Conservation (phyloP, 2,113 vertebrate genomes). For the Ceratotherium simum region DNA sequence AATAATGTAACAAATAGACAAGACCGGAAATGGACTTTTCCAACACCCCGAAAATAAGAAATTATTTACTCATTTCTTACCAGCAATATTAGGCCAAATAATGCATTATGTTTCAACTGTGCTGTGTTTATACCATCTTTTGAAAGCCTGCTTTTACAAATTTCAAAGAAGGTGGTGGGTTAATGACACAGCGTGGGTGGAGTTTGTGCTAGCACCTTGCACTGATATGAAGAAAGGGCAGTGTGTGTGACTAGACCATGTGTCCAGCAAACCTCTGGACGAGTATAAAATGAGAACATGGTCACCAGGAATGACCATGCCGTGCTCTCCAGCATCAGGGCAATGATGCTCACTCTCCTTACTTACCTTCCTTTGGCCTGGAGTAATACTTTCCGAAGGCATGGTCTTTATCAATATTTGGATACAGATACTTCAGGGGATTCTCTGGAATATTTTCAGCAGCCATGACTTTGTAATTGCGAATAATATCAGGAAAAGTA, state of each 20-base stretch:
- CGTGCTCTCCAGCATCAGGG: neutral
- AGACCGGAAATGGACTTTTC: neutral
- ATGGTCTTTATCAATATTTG: constrained; percentile 93
- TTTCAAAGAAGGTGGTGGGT: neutral
- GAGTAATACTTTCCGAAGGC: constrained; percentile 98
- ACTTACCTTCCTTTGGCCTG: constrained; percentile 94
- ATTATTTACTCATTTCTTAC: neutral
- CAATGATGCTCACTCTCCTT: accelerated
- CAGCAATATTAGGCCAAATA: neutral
- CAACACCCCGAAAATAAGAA: neutral
- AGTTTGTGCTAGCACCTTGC: accelerated
- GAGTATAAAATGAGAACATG: neutral
- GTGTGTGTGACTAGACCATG: too few relatives aligned
- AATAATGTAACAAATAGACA: neutral
- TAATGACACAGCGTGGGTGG: too few relatives aligned
- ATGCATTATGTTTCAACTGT: neutral
- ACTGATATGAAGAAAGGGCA: neutral
- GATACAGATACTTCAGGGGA: constrained; percentile 95
- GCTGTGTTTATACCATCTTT: neutral
- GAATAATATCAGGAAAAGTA: constrained; percentile 96
- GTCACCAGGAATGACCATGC: neutral
- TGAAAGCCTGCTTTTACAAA: neutral
- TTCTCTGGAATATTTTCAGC: constrained; percentile 97
- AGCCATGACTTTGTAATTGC: constrained; percentile 98
- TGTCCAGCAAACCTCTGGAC: neutral